phyloP scores from a whole-genome alignment of 2,888 invertebrate genomes.

The Timandra comae region DNA sequence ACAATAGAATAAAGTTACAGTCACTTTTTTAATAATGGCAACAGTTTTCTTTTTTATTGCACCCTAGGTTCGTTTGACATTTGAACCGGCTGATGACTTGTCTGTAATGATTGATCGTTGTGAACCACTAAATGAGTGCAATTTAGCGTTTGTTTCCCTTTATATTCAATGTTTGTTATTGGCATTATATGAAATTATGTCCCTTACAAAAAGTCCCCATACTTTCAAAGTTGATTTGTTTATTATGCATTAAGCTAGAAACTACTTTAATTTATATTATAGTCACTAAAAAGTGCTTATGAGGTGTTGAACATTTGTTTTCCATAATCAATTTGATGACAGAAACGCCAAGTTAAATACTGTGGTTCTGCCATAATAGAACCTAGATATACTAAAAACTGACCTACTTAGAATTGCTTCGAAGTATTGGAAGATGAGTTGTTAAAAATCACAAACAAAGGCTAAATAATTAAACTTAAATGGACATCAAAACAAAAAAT shows the following conservation, averaged over 20 bases:
- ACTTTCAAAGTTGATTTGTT: slow-evolving; percentile 12
- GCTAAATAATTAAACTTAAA: too few species aligned
- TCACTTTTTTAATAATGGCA: slow-evolving; percentile 77
- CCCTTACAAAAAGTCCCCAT: too few species aligned
- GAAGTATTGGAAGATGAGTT: too few species aligned
- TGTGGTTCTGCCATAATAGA: too few species aligned
- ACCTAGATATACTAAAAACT: too few species aligned
- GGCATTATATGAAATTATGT: slow-evolving; percentile 43
- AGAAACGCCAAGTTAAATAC: too few species aligned
- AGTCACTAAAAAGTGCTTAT: too few species aligned
- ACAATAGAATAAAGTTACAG: slow-evolving; percentile 77
- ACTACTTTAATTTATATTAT: slow-evolving; percentile 3
- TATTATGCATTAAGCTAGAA: slow-evolving; percentile 2
- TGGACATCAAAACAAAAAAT: slow-evolving; percentile 11
- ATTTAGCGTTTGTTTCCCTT: slow-evolving; percentile 70
- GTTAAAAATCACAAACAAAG: too few species aligned
- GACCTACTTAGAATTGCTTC: too few species aligned
- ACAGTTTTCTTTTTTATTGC: slow-evolving; percentile 70
- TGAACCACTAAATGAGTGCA: slow-evolving; percentile 74
- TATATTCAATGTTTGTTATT: slow-evolving; percentile 61
- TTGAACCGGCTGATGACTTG: slow-evolving; percentile 75
- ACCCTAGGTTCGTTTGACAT: slow-evolving; percentile 76
- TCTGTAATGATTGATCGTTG: slow-evolving; percentile 71
- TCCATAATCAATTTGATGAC: too few species aligned
- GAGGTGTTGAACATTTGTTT: too few species aligned